These are phyloP conservation scores for Terrapene triunguis DNA, from an alignment of 2,113 vertebrate genomes.

Conservation along the genomic window DNA sequence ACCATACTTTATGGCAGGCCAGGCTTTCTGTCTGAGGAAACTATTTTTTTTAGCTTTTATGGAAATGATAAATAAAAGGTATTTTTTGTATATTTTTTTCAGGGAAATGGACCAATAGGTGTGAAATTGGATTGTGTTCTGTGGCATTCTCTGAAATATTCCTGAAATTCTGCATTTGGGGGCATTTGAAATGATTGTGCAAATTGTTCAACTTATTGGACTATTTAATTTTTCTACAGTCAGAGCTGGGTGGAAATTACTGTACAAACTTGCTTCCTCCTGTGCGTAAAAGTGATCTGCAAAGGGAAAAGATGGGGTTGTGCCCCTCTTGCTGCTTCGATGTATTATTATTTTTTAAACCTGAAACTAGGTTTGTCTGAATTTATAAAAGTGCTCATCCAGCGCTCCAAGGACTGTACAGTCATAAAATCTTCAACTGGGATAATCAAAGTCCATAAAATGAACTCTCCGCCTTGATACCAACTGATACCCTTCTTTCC, in stretches of 20 bases:
- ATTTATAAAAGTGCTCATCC: background rate
- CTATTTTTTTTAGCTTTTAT: background rate
- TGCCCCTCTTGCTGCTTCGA: accelerated
- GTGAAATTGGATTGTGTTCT: background rate
- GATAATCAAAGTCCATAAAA: background rate
- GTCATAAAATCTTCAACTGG: background rate
- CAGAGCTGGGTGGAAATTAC: conserved; percentile 16
- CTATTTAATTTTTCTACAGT: background rate
- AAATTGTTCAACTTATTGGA: background rate
- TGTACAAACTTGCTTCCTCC: background rate
- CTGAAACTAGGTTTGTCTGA: background rate
- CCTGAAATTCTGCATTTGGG: conserved; percentile 10
- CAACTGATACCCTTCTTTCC: background rate
- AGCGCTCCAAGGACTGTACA: background rate
- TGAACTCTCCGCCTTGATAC: background rate
- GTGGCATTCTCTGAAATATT: background rate
- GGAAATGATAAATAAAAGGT: conserved; percentile 53
- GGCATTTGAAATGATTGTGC: background rate
- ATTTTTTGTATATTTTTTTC: background rate
- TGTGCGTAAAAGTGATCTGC: background rate
- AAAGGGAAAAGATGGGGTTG: background rate
- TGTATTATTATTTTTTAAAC: background rate
- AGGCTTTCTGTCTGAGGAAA: background rate
- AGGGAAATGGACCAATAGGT: background rate
- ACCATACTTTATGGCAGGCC: conserved; percentile 20